Conservation (phyloP, 2,797 vertebrate genomes). For the Arrhamphus sclerolepis region DNA sequence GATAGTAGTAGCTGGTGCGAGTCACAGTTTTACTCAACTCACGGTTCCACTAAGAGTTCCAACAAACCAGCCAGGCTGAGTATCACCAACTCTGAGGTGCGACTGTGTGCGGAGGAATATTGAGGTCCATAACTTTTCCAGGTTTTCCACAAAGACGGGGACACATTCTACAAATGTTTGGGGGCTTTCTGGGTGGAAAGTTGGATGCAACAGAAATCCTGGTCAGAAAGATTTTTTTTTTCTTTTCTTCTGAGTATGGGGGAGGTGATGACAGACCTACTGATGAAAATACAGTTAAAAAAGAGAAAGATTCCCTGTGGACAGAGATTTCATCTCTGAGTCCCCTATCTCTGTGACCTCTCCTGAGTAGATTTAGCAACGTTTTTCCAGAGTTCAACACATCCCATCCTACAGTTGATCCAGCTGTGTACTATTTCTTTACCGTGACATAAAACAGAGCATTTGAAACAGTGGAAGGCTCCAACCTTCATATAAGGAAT, state of each 20-base stretch:
- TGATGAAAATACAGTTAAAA: constrained; percentile 13
- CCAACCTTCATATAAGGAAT: constrained; percentile 53
- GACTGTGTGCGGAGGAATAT: constrained; percentile 26
- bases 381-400: constrained; percentile 49
- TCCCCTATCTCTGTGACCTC: constrained; percentile 39
- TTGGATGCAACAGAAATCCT: constrained; percentile 39
- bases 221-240: constrained; percentile 8
- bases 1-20: constrained; percentile 34
- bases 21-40: constrained; percentile 31
- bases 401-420: constrained; percentile 25
- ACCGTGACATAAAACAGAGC: constrained; percentile 56
- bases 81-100: constrained; percentile 21
- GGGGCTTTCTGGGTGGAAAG: constrained; percentile 48
- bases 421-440: constrained; percentile 38
- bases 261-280: constrained; percentile 29
- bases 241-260: constrained; percentile 9
- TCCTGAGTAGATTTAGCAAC: constrained; percentile 24
- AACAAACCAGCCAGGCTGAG: constrained; percentile 13
- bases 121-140: constrained; percentile 37
- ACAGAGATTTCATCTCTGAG: constrained; percentile 39
- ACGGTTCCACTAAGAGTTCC: constrained; percentile 23
- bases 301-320: constrained; percentile 12
- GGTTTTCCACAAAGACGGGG: constrained; percentile 24
- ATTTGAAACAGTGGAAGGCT: constrained; percentile 19
- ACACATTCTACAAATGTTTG: constrained; percentile 53